Evolutionary conservation across 2,113 vertebrate genomes (phyloP).

Genomic region (Tylochromis polylepis): DNA sequence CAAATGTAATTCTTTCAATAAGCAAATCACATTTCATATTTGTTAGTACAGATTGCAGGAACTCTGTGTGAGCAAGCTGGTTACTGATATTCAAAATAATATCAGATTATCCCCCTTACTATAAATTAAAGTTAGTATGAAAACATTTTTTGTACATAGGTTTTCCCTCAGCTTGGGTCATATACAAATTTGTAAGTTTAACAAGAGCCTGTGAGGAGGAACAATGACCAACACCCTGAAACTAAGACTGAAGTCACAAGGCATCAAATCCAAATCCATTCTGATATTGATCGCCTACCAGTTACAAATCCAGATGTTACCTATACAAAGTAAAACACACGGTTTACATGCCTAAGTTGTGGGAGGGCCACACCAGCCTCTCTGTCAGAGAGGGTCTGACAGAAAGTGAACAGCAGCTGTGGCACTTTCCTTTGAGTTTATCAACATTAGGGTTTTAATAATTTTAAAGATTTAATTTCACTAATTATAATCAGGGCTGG

Average conservation of each 20-base stretch:
- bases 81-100: not conserved
- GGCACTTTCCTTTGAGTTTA: not conserved
- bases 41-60: not conserved
- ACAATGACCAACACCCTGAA: not conserved
- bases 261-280: not conserved
- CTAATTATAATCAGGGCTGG: not conserved
- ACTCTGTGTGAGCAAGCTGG: not conserved
- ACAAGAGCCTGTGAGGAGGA: not conserved
- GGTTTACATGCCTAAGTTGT: not conserved
- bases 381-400: accelerated
- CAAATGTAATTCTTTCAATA: not conserved
- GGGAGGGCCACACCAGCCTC: not conserved
- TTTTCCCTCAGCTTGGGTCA: not conserved
- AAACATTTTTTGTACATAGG: not conserved
- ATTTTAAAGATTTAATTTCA: not conserved
- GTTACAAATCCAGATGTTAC: not conserved
- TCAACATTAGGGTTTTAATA: not conserved
- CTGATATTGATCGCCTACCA: not conserved
- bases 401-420: not conserved
- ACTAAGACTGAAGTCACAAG: not conserved
- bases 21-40: not conserved
- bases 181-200: not conserved
- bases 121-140: not conserved
- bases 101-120: not conserved
- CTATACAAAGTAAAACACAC: not conserved